Base-by-base conservation (phyloP, 2,888 invertebrate species). In the Eubasilissa splendida region DNA sequence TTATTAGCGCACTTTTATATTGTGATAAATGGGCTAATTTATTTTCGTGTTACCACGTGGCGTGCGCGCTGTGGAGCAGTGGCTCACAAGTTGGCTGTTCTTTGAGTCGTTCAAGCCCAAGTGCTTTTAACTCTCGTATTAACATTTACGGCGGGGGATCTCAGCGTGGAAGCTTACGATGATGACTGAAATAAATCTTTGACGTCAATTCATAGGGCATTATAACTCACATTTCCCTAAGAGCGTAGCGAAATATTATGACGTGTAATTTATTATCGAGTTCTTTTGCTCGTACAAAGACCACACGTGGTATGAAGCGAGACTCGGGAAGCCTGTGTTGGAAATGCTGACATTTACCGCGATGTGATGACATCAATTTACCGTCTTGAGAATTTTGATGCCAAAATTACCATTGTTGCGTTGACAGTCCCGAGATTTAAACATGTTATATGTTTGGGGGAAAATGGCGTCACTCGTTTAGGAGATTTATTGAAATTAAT, bases 201-300 rank as follows among this genome's bases (percentile, higher is more conserved):
- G 58, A 74, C 74, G 74, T 76, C 80, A 76, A 80, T 80, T 80
- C 80, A 76, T 76, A 80, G 76, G 56, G 76, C 70, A 80, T 76
- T 81, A 81, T 78, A 59, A 78, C 63, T 81, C 81, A 78, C 74
- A 76, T 78, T 78, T 78, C 78, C 79, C 11, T 66, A 71, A 73
- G 63, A 66, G 77, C 74, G 77, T 77, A 74, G 77, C 77, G 70
- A 81, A 81, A 81, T 81, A 79, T 81, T 79, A 76, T 81, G 81
- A 81, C 79, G 65, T 68, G 79, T 75, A 70, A 81, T 81, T 81
- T 81, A 81, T 81, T 79, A 78, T 78, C 74, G 77, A 70, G 77
- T 56, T 77, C 58, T 77, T 77, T 52, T 42, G 77, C 66, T 68
- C 66, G 66, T 50, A 70, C 70, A 14, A 56, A 52, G 77, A 77